phyloP scores from a whole-genome alignment of 2,888 invertebrate genomes.

The Erebia ligea region DNA sequence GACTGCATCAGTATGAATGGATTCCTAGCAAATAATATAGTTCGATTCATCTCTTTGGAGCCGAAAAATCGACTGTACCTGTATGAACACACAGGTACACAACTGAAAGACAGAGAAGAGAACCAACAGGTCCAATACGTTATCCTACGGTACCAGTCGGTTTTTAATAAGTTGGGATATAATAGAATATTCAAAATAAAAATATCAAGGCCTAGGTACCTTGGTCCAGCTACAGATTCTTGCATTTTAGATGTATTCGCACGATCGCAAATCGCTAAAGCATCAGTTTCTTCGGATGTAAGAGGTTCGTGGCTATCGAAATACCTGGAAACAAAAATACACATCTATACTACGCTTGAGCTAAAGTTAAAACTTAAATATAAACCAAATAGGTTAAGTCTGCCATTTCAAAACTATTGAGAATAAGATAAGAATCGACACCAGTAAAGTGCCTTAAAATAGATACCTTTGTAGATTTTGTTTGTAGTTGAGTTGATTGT shows the following conservation, averaged over 20 bases:
- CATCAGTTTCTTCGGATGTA: conserved; percentile 2
- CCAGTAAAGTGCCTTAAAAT: neutral
- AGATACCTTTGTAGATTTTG: conserved; percentile 88
- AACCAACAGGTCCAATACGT: no score
- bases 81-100: no score
- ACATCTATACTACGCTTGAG: neutral
- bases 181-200: neutral
- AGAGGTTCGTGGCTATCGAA: conserved; percentile 44
- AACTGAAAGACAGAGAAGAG: no score
- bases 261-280: neutral
- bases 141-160: no score
- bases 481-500: conserved; percentile 93
- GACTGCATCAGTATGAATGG: no score
- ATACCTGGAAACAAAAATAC: conserved; percentile 39
- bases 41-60: no score
- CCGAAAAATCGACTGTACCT: no score
- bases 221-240: neutral
- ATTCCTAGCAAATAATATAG: no score
- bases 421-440: no score
- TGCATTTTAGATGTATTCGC: neutral
- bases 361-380: neutral
- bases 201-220: conserved; percentile 18
- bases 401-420: neutral
- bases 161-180: no score
- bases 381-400: neutral